A percentile compares a stretch with the other conserved stretches of the same genome.
These are phyloP conservation scores for Hypanus sabinus DNA, from an alignment of 2,113 vertebrate genomes.

Conservation along the genomic window DNA sequence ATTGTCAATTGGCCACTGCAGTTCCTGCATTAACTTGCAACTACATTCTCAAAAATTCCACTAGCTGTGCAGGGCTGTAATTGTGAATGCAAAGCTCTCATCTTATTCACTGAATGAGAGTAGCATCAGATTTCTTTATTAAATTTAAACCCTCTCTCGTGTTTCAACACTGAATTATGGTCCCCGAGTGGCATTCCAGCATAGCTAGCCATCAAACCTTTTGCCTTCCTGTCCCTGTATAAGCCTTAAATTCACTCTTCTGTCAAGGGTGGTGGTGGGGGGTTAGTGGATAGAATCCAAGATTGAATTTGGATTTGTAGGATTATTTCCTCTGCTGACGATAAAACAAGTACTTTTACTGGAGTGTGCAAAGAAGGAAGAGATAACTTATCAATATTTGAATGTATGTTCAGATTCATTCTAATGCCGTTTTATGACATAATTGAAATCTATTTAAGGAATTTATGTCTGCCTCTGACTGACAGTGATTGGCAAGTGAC, in stretches of 20 bases:
- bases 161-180: neutral
- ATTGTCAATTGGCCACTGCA: neutral
- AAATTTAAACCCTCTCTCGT: neutral
- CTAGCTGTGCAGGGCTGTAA: neutral
- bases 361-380: neutral
- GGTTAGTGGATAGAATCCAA: neutral
- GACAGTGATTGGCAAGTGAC: constrained; percentile 23
- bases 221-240: neutral
- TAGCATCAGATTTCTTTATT: neutral
- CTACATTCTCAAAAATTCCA: too few relatives aligned
- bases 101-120: neutral
- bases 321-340: neutral
- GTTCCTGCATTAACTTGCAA: neutral
- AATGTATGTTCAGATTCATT: neutral
- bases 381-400: neutral
- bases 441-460: neutral
- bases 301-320: neutral
- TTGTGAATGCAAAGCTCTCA: neutral
- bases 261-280: neutral
- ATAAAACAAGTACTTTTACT: neutral
- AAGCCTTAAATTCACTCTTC: neutral
- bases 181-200: neutral
- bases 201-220: neutral
- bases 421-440: neutral
- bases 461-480: neutral